Evolutionary conservation across 1,140 invertebrate species (phyloP), one percentile per base, ranked within the genome.

Genomic region (Pseudomyrmex gracilis): DNA sequence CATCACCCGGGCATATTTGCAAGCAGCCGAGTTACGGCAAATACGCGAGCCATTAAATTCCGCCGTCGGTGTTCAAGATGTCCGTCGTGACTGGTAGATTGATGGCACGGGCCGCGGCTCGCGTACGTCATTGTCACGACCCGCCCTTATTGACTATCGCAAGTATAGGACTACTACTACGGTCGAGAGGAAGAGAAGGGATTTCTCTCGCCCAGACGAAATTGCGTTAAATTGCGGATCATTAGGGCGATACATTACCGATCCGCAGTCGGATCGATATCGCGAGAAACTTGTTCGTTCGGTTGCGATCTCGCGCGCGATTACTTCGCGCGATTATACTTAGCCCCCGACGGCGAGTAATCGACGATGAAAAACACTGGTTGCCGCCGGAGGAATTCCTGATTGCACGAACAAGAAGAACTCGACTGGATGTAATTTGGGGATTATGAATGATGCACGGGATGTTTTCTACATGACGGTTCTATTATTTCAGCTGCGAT

Each of bases 391-490:
- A 34, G 34, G 15, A 57, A 43, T 55, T 67, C 43, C 24, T 68
- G 55, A 47, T 22, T 1, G 3, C 17, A 34, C 45, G 15, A 15
- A 1, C 15, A 43, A 43, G 17, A 24, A 24, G 70, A 22, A 57
- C 34, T 34, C 34, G 58, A 63, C 20, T 5, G 43, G 43, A 10
- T 61, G 47, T 66, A 53, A 68, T 83, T 83, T 53, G 55, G 13
- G 55, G 34, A 82, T 85, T 53, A 82, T 83, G 70, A 74, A 83
- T 74, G 74, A 83, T 85, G 57, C 20, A 74, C 2, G 43, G 43
- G 60, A 13, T 10, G 49, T 49, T 74, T 74, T 4, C 49, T 20
- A 13, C 55, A 15, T 43, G 70, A 49, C 43, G 68, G 10, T 73
- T 82, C n/a, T 22, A 74, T 74, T 73, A 74, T 63, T 43, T 3